A percentile compares a stretch with the other conserved stretches of the same genome.
Evolutionary conservation across 2,888 invertebrate genomes (phyloP).

Genomic region (Aethes cnicana): DNA sequence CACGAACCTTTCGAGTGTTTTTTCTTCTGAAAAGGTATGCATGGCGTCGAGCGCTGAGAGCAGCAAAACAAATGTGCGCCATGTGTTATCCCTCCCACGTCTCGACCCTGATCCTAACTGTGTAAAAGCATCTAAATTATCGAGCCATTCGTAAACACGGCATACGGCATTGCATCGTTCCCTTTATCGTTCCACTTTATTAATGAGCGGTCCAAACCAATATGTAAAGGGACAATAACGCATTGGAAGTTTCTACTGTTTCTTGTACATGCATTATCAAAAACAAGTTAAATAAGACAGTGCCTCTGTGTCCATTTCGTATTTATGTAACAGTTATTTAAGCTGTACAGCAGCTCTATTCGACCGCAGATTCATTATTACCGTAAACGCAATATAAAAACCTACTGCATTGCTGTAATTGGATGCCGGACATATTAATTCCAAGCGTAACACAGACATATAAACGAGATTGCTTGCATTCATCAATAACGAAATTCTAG

Average conservation of each 20-base stretch:
- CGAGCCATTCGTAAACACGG: conserved; percentile 10
- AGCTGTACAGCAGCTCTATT: too few species aligned
- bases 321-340: too few species aligned
- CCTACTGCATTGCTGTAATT: too few species aligned
- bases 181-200: conserved; percentile 2
- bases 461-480: conserved; percentile 4
- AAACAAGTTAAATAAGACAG: too few species aligned
- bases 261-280: too few species aligned
- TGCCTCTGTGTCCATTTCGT: too few species aligned
- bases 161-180: conserved; percentile 14
- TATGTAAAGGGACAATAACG: too few species aligned
- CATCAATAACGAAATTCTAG: background rate
- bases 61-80: conserved; percentile 27
- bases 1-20: background rate
- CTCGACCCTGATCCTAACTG: conserved; percentile 20
- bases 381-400: too few species aligned
- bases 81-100: conserved; percentile 30
- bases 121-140: conserved; percentile 20
- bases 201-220: background rate
- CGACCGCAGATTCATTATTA: too few species aligned
- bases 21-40: conserved; percentile 8
- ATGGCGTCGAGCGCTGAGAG: conserved; percentile 10
- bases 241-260: too few species aligned
- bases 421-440: background rate
- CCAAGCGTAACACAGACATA: background rate